Conservation (phyloP, 2,797 vertebrate genomes). For the Mastacembelus armatus region DNA sequence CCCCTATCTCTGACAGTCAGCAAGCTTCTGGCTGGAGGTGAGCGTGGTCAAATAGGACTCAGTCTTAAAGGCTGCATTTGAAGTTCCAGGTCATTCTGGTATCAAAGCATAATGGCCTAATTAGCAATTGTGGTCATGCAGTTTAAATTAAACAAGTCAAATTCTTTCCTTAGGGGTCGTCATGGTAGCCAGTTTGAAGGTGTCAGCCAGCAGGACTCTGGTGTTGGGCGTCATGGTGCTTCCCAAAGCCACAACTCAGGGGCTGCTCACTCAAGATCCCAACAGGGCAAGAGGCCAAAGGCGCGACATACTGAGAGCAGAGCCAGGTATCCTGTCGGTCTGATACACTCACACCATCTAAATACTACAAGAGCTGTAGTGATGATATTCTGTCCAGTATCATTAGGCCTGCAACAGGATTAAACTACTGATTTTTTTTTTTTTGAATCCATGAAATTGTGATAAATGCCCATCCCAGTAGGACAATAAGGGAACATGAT, state of each 20-base stretch:
- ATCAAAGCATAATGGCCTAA: not conserved
- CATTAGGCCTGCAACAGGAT: too few species aligned
- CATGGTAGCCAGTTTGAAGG: constrained; percentile 92
- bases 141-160: not conserved
- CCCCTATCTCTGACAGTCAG: constrained; percentile 89
- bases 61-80: not conserved
- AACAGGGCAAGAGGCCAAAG: constrained; percentile 92
- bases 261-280: constrained; percentile 85
- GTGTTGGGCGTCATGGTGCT: constrained; percentile 86
- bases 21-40: constrained; percentile 93
- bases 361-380: too few species aligned
- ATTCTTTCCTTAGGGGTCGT: constrained; percentile 76
- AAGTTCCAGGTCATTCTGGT: not conserved
- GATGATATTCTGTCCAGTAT: not conserved
- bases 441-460: too few species aligned
- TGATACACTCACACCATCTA: not conserved
- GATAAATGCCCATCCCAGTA: too few species aligned
- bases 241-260: constrained; percentile 88
- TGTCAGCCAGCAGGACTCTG: constrained; percentile 88
- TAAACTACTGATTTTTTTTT: too few species aligned
- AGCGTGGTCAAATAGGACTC: constrained; percentile 18
- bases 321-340: constrained; percentile 81
- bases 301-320: constrained; percentile 82
- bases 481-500: too few species aligned
- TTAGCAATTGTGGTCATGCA: not conserved